A percentile compares a stretch with the other conserved stretches of the same genome.
Conservation (phyloP, 64 coral and sea anemone genomes). For the Acropora tenuis region DNA sequence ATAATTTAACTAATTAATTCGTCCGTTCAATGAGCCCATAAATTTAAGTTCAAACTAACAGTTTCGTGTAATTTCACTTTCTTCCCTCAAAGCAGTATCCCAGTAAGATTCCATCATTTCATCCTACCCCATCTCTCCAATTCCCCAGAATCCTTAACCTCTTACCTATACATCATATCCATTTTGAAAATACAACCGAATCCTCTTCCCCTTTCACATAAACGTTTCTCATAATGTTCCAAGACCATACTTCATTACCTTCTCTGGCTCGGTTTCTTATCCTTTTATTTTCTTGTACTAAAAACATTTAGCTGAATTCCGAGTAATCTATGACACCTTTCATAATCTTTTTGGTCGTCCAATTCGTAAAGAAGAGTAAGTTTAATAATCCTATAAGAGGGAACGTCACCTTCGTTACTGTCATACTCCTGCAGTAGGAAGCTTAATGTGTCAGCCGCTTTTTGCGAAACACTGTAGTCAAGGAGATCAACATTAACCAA, state of each 20-base stretch:
- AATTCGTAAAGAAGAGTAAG: not conserved
- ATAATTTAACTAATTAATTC: no score
- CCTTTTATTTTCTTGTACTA: no score
- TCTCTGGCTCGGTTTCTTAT: not conserved
- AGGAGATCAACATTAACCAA: slow-evolving; percentile 72
- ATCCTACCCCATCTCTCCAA: no score
- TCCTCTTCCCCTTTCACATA: not conserved
- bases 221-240: not conserved
- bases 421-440: slow-evolving; percentile 46
- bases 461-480: slow-evolving; percentile 70
- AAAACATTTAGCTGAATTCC: not conserved
- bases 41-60: no score
- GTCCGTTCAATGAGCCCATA: no score
- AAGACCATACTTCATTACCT: not conserved
- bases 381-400: no score
- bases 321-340: not conserved
- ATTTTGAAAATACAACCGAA: not conserved
- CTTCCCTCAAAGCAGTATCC: no score
- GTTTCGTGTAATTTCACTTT: no score
- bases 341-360: no score
- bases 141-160: no score
- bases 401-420: slow-evolving; percentile 48
- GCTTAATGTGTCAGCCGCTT: slow-evolving; percentile 48
- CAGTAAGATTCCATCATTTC: no score
- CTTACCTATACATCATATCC: no score